A percentile compares a stretch with the other conserved stretches of the same genome.
Evolutionary conservation across 53 echinoderm and acorn worm species (phyloP).

Genomic region (Stichopus horrens): DNA sequence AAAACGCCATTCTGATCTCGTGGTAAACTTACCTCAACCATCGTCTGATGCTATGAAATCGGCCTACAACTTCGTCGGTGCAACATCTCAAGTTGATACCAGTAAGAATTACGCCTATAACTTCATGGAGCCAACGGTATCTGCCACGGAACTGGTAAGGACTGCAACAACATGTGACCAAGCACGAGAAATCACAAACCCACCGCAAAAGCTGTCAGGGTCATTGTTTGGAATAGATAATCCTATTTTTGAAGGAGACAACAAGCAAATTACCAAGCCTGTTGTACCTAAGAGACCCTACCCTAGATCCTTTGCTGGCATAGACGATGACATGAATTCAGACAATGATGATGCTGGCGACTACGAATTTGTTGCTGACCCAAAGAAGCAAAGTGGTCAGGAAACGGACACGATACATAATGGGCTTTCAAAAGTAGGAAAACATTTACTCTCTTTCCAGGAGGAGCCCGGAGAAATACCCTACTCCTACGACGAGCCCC

Average conservation of each 20-base stretch:
- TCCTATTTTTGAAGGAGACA: background rate
- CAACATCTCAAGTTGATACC: background rate
- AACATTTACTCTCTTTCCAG: background rate
- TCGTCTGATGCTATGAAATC: background rate
- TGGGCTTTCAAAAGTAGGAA: background rate
- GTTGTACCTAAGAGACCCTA: background rate
- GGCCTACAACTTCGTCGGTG: background rate
- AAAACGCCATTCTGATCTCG: background rate
- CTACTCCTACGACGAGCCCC: background rate
- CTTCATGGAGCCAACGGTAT: background rate
- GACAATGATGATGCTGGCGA: conserved; percentile 5
- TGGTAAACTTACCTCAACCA: background rate
- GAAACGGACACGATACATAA: background rate
- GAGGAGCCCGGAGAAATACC: background rate
- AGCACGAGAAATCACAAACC: background rate
- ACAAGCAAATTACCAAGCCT: background rate
- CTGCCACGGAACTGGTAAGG: background rate
- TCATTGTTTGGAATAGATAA: background rate
- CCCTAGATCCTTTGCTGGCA: background rate
- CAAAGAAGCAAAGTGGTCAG: background rate
- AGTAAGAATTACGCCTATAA: background rate
- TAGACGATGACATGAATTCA: background rate
- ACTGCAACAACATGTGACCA: background rate
- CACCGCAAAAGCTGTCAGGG: background rate
- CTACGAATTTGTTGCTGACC: conserved; percentile 7